phyloP scores from a whole-genome alignment of 2,888 invertebrate genomes.

The Drosophila dives region DNA sequence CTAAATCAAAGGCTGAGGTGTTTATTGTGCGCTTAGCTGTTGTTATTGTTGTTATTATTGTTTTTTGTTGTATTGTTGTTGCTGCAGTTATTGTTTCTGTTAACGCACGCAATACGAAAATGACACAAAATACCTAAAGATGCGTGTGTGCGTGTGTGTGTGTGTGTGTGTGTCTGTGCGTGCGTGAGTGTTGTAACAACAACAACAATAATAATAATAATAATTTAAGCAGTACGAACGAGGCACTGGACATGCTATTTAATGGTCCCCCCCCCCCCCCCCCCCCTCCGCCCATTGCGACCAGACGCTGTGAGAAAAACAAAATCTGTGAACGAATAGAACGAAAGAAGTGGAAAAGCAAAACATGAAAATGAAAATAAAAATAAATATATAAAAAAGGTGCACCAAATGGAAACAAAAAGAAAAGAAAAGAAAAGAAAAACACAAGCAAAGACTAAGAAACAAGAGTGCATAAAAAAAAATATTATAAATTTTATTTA shows the following conservation, averaged over 20 bases:
- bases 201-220: conserved; percentile 44
- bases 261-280: conserved; percentile 54
- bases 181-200: conserved; percentile 46
- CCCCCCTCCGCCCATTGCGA: conserved; percentile 43
- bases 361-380: conserved; percentile 24
- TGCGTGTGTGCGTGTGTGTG: conserved; percentile 5
- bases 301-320: conserved; percentile 55
- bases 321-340: conserved; percentile 21
- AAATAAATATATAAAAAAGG: conserved; percentile 23
- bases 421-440: conserved; percentile 5
- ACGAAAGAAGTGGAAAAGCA: conserved; percentile 24
- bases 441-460: conserved; percentile 5
- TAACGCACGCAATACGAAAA: conserved; percentile 60
- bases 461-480: conserved; percentile 55
- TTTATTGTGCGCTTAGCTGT: conserved; percentile 59
- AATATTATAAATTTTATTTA: conserved; percentile 79
- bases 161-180: conserved; percentile 26
- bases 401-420: conserved; percentile 7
- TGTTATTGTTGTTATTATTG: conserved; percentile 42
- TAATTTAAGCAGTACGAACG: conserved; percentile 51
- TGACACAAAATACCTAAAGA: conserved; percentile 53
- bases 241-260: conserved; percentile 55
- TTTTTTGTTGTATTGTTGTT: conserved; percentile 29
- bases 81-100: conserved; percentile 26
- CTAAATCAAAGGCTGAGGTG: conserved; percentile 45